Base-by-base conservation (phyloP, 2,888 invertebrate genomes). In the Yponomeuta plumbellus region DNA sequence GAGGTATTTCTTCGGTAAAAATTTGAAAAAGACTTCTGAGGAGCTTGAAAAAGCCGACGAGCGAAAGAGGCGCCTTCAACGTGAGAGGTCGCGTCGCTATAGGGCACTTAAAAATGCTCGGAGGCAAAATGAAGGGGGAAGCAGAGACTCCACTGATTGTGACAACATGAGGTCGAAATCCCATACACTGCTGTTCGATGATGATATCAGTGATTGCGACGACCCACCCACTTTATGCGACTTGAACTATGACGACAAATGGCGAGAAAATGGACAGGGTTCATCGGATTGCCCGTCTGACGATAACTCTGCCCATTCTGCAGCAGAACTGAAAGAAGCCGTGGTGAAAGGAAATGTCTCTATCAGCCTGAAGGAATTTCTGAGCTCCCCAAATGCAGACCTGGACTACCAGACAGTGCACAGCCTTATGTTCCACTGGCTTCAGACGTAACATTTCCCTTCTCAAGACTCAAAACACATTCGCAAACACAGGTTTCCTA, bases 361-460 rank as follows among this genome's bases (percentile, higher is more conserved):
- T 20, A 80, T 84, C 44, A 80, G 82, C 71, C 80, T 91, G 52
- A 81, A 81, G 67, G 88, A 89, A 75, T 81, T 91, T 70, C 80
- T 91, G 34, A 85, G 83, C 73, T 84, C 87, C 65, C 90, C 90
- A 26, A 87, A 89, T 67, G 85, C 86, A 0, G 91, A 90, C 77
- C 79, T 91, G 11, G 91, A 91, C 79, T 90, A 89, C 73, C 86
- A 86, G 56, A 90, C 91, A 0, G 88, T 91, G 72, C 91, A 91
- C 81, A 90, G 89, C 75, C 89, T 91, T 71, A 91, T 91, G 91
- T 88, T 91, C 75, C 91, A 91, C 77, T 91, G 91, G 91, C 79
- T 91, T 77, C 91, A 91, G 73, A 90, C 91, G 85, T 91, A 91
- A 85, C 89, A 78, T 71, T 71, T 13, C 71, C 44, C 17, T 17